Evolutionary conservation across 2,888 invertebrate species (phyloP).

Genomic region (Aporophyla lueneburgensis): DNA sequence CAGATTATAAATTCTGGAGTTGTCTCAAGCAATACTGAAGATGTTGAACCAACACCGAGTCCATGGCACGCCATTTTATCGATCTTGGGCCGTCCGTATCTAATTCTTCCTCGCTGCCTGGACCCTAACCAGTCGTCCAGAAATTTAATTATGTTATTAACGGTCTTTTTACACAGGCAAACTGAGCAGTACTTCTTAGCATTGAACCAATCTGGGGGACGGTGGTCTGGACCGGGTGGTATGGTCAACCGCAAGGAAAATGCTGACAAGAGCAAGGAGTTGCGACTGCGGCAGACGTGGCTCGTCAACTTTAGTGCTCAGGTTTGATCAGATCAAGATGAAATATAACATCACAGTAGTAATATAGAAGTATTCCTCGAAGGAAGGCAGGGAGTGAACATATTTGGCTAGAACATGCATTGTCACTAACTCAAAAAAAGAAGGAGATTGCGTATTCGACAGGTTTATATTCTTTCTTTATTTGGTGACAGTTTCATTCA

Average conservation of each 20-base stretch:
- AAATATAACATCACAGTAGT: neutral
- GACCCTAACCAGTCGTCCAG: no score
- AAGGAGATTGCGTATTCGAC: no score
- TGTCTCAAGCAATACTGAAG: neutral
- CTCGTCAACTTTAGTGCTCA: constrained; percentile 88
- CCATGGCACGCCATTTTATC: neutral
- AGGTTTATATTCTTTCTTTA: neutral
- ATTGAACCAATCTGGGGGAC: constrained; percentile 76
- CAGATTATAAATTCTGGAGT: neutral
- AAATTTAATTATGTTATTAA: neutral
- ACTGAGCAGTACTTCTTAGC: constrained; percentile 91
- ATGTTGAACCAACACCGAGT: neutral
- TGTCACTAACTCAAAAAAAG: no score
- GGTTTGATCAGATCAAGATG: constrained; percentile 68
- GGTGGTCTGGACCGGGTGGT: constrained; percentile 77
- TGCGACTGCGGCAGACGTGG: constrained; percentile 85
- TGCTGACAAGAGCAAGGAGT: constrained; percentile 76
- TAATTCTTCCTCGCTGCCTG: neutral
- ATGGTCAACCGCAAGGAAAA: constrained; percentile 78
- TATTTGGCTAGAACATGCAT: neutral
- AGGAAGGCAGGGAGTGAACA: neutral
- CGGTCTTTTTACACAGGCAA: constrained; percentile 80
- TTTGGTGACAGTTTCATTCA: no score
- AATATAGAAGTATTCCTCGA: neutral
- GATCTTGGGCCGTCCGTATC: neutral